These are phyloP conservation scores for Pachyrhynchus sulphureomaculatus DNA, from an alignment of 1,140 invertebrate genomes.

Conservation along the genomic window DNA sequence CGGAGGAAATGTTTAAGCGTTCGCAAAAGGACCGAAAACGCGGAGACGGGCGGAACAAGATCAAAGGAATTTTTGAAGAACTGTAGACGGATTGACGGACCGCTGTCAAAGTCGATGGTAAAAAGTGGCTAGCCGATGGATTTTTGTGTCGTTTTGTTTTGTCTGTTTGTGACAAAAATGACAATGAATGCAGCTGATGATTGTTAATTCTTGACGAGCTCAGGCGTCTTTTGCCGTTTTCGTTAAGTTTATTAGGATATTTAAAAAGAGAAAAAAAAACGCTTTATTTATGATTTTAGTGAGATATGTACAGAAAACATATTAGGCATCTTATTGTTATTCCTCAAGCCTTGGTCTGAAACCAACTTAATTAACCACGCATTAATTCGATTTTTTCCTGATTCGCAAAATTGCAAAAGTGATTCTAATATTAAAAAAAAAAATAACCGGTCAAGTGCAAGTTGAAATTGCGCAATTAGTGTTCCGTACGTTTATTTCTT, in stretches of 20 bases:
- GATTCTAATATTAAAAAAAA: too few species aligned
- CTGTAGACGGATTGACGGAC: conserved; percentile 41
- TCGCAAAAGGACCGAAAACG: conserved; percentile 34
- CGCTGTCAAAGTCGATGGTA: conserved; percentile 38
- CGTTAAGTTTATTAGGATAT: conserved; percentile 18
- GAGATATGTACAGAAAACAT: too few species aligned
- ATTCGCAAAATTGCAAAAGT: too few species aligned
- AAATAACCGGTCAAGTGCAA: too few species aligned
- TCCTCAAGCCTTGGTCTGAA: too few species aligned
- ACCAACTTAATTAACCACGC: too few species aligned
- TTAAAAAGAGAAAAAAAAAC: conserved; percentile 4
- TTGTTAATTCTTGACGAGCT: conserved; percentile 29
- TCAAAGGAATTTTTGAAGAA: conserved; percentile 44
- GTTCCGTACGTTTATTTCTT: too few species aligned
- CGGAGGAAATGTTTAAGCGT: conserved; percentile 40
- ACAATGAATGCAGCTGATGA: conserved; percentile 30
- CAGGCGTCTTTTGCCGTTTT: conserved; percentile 5
- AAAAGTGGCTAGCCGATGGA: conserved; percentile 36
- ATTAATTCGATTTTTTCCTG: too few species aligned
- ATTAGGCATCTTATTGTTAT: too few species aligned
- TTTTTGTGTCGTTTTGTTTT: conserved; percentile 31
- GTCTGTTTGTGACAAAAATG: conserved; percentile 34
- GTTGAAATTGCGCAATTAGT: too few species aligned
- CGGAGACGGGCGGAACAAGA: conserved; percentile 30
- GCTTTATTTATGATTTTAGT: too few species aligned